Evolutionary conservation across 1,140 invertebrate species (phyloP).

Genomic region (Hirudo medicinalis): DNA sequence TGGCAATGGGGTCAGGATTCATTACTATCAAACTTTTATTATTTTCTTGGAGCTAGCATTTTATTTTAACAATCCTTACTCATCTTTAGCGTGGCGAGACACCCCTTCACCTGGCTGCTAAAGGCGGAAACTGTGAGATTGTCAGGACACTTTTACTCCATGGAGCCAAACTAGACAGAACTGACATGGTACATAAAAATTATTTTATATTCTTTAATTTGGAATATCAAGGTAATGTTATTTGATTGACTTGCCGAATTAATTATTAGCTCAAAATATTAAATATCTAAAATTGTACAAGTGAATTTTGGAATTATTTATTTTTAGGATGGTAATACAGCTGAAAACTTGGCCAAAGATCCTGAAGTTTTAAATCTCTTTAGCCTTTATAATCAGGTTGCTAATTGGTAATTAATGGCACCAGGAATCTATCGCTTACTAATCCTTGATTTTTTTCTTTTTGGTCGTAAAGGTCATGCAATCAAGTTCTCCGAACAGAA

Average conservation of each 20-base stretch:
- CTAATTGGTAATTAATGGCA: neutral
- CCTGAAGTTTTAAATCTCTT: neutral
- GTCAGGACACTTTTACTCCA: constrained; percentile 58
- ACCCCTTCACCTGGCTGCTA: constrained; percentile 61
- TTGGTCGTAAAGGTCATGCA: neutral
- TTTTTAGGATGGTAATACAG: neutral
- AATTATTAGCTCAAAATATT: no score
- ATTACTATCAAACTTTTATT: no score
- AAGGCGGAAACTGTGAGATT: constrained; percentile 59
- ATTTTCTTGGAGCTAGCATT: no score
- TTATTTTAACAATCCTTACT: constrained; percentile 8
- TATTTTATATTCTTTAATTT: no score
- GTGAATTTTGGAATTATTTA: neutral
- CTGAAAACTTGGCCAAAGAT: constrained; percentile 1
- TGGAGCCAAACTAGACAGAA: constrained; percentile 42
- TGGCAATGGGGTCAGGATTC: constrained; percentile 45
- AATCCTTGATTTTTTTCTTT: neutral
- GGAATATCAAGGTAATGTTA: no score
- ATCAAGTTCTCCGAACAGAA: neutral
- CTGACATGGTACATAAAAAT: constrained; percentile 42
- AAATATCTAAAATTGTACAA: neutral
- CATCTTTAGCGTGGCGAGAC: constrained; percentile 47
- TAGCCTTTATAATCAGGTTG: neutral
- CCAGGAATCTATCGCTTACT: no score
- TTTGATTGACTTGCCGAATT: no score